Evolutionary conservation across 2,113 vertebrate genomes (phyloP).

Genomic region (Oncorhynchus mykiss): DNA sequence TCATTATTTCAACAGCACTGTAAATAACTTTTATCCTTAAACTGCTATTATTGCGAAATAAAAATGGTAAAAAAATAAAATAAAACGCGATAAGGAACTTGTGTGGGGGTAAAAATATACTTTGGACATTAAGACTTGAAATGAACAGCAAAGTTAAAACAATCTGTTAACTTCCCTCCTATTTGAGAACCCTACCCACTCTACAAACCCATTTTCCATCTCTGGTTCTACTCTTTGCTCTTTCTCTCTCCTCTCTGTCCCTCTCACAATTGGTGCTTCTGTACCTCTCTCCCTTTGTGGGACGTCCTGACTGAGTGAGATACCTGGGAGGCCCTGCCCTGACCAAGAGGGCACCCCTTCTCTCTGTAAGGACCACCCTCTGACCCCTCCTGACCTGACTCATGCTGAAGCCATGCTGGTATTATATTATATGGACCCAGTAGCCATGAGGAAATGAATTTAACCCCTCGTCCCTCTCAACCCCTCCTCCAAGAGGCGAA

Average conservation of each 20-base stretch:
- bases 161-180: slow-evolving; percentile 75
- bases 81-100: slow-evolving; percentile 65
- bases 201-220: slow-evolving; percentile 25
- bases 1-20: slow-evolving; percentile 99
- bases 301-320: slow-evolving; percentile 18
- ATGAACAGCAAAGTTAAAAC: slow-evolving; percentile 52
- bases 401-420: background rate
- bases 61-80: slow-evolving; percentile 64
- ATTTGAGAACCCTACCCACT: slow-evolving; percentile 16
- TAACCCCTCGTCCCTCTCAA: background rate
- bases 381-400: slow-evolving; percentile 1
- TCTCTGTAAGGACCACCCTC: slow-evolving; percentile 8
- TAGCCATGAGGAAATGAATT: background rate
- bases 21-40: slow-evolving; percentile 89
- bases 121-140: slow-evolving; percentile 80
- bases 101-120: slow-evolving; percentile 68
- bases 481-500: slow-evolving; percentile 9
- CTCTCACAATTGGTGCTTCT: slow-evolving; percentile 10
- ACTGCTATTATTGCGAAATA: slow-evolving; percentile 75
- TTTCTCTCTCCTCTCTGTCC: slow-evolving; percentile 14
- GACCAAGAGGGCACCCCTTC: background rate
- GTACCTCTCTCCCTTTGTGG: slow-evolving; percentile 28
- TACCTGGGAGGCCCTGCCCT: background rate
- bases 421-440: background rate
- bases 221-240: slow-evolving; percentile 9